Percentiles rank a stretch among this genome's conserved stretches.
Conservation (phyloP, 2,797 vertebrate species). For the Sebastes hopkinsi region DNA sequence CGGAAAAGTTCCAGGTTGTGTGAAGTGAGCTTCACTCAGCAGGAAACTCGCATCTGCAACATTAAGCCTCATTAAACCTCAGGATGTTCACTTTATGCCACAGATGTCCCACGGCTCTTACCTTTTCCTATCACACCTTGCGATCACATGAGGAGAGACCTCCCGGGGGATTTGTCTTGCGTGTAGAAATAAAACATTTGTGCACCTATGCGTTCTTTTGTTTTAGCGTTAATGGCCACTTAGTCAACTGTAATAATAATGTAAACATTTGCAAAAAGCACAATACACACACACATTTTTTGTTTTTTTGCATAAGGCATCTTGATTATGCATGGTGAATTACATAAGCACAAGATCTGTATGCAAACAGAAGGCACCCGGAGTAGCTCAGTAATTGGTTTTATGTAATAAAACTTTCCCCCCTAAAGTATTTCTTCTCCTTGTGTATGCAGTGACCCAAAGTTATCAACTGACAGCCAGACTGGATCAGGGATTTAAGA, state of each 20-base stretch:
- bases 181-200: neutral
- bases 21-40: slow-evolving; percentile 13
- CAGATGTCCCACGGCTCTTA: slow-evolving; percentile 26
- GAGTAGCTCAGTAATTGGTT: slow-evolving; percentile 45
- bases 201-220: neutral
- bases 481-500: slow-evolving; percentile 64
- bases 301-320: neutral
- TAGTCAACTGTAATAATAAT: neutral
- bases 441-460: slow-evolving; percentile 42
- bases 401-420: slow-evolving; percentile 36
- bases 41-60: slow-evolving; percentile 47
- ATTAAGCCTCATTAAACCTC: slow-evolving; percentile 56
- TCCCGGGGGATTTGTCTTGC: neutral
- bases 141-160: slow-evolving; percentile 2
- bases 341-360: slow-evolving; percentile 28
- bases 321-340: slow-evolving; percentile 31
- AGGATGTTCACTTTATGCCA: slow-evolving; percentile 20
- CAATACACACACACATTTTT: neutral
- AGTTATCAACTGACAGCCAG: slow-evolving; percentile 61
- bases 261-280: neutral
- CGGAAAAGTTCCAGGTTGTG: slow-evolving; percentile 1
- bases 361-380: slow-evolving; percentile 14
- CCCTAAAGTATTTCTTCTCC: slow-evolving; percentile 23
- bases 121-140: slow-evolving; percentile 11
- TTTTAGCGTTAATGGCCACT: neutral